Evolutionary conservation across 2,797 vertebrate species (phyloP).

Genomic region (Paramormyrops hopkinsi): DNA sequence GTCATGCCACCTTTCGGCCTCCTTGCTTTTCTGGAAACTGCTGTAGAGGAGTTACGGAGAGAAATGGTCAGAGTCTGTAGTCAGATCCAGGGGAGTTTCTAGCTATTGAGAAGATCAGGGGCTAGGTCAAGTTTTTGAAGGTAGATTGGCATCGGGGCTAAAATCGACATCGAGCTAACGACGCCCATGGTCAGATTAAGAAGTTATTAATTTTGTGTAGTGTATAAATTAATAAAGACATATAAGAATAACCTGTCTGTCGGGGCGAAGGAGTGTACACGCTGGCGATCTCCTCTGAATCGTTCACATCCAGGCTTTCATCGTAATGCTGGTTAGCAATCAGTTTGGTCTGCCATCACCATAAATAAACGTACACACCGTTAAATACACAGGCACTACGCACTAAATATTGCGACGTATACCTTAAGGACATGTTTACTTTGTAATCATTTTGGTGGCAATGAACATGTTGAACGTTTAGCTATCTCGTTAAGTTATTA

Average conservation of each 20-base stretch:
- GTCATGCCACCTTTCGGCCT: slow-evolving; percentile 56
- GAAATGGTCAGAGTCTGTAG: background rate
- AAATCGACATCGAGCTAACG: background rate
- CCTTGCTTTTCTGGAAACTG: slow-evolving; percentile 40
- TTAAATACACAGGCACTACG: background rate
- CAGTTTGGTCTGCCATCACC: slow-evolving; percentile 42
- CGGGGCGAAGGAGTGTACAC: slow-evolving; percentile 61
- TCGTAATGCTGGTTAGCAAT: slow-evolving; percentile 77
- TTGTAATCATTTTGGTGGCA: background rate
- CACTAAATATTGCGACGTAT: background rate
- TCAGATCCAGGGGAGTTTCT: background rate
- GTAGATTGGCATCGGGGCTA: background rate
- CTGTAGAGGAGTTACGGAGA: background rate
- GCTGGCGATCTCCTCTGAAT: slow-evolving; percentile 71
- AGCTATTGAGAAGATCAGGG: background rate
- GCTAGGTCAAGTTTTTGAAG: background rate
- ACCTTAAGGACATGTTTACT: background rate
- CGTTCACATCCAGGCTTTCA: slow-evolving; percentile 74
- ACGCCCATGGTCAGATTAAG: background rate
- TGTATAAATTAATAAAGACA: background rate
- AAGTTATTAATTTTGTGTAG: background rate
- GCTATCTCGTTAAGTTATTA: background rate
- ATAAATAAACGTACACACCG: background rate
- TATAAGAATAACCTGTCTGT: slow-evolving; percentile 41
- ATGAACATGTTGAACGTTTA: background rate